phyloP scores from a whole-genome alignment of 2,113 vertebrate genomes.

The Burhinus oedicnemus region DNA sequence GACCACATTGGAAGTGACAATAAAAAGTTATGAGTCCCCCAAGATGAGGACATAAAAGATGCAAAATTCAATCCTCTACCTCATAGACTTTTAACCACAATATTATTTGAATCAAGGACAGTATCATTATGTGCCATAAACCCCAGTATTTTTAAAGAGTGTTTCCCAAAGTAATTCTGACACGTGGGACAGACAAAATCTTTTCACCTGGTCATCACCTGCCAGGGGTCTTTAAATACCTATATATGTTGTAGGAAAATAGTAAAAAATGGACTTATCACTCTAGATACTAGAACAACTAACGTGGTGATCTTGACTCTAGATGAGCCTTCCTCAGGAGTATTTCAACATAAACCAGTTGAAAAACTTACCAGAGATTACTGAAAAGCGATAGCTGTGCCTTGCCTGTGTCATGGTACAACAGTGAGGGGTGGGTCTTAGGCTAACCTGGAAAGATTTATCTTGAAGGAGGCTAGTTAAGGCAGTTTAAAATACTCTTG shows the following conservation, averaged over 20 bases:
- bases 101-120: conserved; percentile 31
- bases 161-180: conserved; percentile 6
- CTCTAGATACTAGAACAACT: not conserved
- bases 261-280: fast-evolving
- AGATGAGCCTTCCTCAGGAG: not conserved
- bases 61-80: conserved; percentile 25
- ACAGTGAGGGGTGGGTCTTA: not conserved
- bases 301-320: not conserved
- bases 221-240: not conserved
- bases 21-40: conserved; percentile 41
- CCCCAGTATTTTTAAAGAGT: not conserved
- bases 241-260: not conserved
- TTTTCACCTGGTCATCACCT: not conserved
- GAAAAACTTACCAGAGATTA: not conserved
- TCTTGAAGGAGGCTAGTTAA: not conserved
- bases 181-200: not conserved
- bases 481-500: not conserved
- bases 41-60: conserved; percentile 42
- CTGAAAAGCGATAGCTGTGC: not conserved
- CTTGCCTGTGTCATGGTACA: not conserved
- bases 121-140: not conserved
- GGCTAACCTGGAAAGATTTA: not conserved
- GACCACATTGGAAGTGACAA: not conserved
- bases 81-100: conserved; percentile 10
- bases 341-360: not conserved